Conservation (phyloP, 1,140 invertebrate species). For the Battus philenor region DNA sequence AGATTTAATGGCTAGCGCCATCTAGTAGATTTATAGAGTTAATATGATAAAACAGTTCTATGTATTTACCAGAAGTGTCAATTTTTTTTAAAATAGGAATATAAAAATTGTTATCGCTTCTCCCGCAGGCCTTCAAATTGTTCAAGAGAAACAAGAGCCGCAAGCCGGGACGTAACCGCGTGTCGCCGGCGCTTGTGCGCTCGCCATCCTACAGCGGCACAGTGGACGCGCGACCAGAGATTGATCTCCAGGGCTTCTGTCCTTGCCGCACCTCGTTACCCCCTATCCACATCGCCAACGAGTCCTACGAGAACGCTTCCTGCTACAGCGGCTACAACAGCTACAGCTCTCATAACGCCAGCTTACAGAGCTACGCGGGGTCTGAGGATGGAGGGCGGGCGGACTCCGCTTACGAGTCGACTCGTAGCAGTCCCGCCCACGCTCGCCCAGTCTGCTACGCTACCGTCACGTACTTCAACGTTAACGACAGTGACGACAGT, state of each 20-base stretch:
- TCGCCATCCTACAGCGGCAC: slow-evolving; percentile 55
- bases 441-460: slow-evolving; percentile 46
- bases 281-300: slow-evolving; percentile 28
- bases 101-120: slow-evolving; percentile 1
- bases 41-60: too few relatives aligned
- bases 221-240: slow-evolving; percentile 53
- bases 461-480: slow-evolving; percentile 62
- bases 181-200: slow-evolving; percentile 49
- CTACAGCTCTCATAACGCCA: slow-evolving; percentile 21
- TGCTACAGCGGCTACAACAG: slow-evolving; percentile 45
- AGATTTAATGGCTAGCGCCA: too few relatives aligned
- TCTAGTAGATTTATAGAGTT: too few relatives aligned
- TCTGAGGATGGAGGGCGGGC: slow-evolving; percentile 32
- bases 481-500: slow-evolving; percentile 62
- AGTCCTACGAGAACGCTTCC: slow-evolving; percentile 40
- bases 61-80: too few relatives aligned
- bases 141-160: slow-evolving; percentile 55
- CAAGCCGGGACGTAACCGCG: slow-evolving; percentile 44
- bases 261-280: slow-evolving; percentile 47
- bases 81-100: too few relatives aligned
- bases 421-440: slow-evolving; percentile 42
- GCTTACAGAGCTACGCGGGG: slow-evolving; percentile 26
- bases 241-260: slow-evolving; percentile 56
- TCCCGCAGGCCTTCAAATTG: slow-evolving; percentile 61
- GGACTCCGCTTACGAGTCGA: slow-evolving; percentile 62